phyloP scores from a whole-genome alignment of 2,888 invertebrate species.

The Cinara cedri region DNA sequence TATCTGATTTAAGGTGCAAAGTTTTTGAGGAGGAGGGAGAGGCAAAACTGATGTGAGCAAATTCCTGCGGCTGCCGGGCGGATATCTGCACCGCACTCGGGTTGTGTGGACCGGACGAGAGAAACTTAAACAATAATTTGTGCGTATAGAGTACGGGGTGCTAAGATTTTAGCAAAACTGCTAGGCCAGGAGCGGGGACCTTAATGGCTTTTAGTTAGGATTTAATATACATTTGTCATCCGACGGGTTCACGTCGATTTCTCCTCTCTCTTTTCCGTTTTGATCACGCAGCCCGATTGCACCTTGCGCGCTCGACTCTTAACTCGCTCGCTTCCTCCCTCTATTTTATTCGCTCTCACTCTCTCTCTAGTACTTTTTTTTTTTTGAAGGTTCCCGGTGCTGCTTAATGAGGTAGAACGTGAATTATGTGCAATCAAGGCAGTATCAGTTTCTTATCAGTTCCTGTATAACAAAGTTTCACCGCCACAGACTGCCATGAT shows the following conservation, averaged over 20 bases:
- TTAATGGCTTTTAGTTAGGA: constrained; percentile 57
- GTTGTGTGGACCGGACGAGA: constrained; percentile 52
- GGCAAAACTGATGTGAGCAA: constrained; percentile 46
- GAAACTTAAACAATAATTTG: constrained; percentile 57
- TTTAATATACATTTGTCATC: constrained; percentile 57
- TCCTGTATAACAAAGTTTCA: constrained; percentile 53
- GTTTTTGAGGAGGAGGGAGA: background rate
- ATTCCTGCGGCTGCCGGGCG: constrained; percentile 48
- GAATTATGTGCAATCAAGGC: constrained; percentile 55
- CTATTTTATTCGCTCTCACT: background rate
- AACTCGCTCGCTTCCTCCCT: constrained; percentile 15
- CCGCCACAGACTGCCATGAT: constrained; percentile 46
- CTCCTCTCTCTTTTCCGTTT: constrained; percentile 51
- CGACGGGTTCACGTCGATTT: constrained; percentile 57
- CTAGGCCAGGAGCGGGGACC: constrained; percentile 30
- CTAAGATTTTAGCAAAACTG: constrained; percentile 54
- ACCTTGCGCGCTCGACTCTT: constrained; percentile 31
- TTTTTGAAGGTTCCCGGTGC: constrained; percentile 12
- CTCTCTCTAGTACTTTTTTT: background rate
- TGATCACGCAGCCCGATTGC: constrained; percentile 39
- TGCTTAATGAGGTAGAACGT: constrained; percentile 56
- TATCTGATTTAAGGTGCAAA: constrained; percentile 56
- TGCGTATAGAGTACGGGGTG: constrained; percentile 40
- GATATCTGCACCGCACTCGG: constrained; percentile 37
- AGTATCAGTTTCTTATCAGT: constrained; percentile 56